Percentiles rank a stretch among this genome's conserved stretches.
Evolutionary conservation across 2,113 vertebrate species (phyloP).

Genomic region (Pithys albifrons): DNA sequence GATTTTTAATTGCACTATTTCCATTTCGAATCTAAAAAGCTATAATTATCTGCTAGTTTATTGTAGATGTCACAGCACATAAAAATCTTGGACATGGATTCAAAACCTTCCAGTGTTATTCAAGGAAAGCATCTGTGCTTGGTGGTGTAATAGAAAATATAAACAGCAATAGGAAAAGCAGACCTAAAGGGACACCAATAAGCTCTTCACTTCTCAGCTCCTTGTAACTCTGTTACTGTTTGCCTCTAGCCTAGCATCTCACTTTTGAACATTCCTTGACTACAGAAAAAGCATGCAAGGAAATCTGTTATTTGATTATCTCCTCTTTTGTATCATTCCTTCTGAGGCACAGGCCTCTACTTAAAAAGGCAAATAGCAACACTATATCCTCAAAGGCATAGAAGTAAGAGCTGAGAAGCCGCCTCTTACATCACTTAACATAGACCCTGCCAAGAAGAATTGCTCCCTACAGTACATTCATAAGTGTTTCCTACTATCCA

Average conservation of each 20-base stretch:
- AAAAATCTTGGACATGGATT: not conserved
- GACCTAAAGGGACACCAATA: not conserved
- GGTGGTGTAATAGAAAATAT: not conserved
- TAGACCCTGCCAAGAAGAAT: conserved; percentile 32
- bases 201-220: not conserved
- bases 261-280: not conserved
- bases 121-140: not conserved
- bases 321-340: not conserved
- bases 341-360: not conserved
- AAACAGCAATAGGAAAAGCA: not conserved
- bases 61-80: not conserved
- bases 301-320: not conserved
- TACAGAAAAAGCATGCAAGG: not conserved
- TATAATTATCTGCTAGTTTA: not conserved
- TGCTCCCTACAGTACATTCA: conserved; percentile 3
- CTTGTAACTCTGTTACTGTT: not conserved
- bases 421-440: conserved; percentile 40
- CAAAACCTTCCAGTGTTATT: not conserved
- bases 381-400: conserved; percentile 27
- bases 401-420: conserved; percentile 39
- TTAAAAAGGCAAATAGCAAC: conserved; percentile 35
- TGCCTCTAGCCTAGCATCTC: not conserved
- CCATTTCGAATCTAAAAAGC: not conserved
- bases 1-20: not conserved
- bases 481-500: conserved; percentile 16